phyloP scores from a whole-genome alignment of 2,888 invertebrate species.

The Brassicogethes aeneus region DNA sequence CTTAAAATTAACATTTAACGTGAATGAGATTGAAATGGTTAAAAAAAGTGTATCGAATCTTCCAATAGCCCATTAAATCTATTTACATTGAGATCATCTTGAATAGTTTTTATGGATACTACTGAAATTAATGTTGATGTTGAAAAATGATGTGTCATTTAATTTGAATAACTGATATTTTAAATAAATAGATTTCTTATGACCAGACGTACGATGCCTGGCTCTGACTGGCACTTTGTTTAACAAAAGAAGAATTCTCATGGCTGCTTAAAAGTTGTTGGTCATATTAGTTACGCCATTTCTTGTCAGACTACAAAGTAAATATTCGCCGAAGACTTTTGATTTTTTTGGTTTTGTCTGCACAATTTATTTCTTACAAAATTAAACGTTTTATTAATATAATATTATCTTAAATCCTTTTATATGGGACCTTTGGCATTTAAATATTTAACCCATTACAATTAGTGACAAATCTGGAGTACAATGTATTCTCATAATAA shows the following conservation, averaged over 20 bases:
- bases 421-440: too few species aligned
- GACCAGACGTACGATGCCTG: conserved; percentile 15
- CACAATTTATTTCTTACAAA: too few species aligned
- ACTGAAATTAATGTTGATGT: conserved; percentile 17
- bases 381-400: too few species aligned
- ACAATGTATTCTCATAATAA: neutral
- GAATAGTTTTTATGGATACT: conserved; percentile 16
- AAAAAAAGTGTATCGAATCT: neutral
- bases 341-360: neutral
- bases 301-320: conserved; percentile 27
- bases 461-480: too few species aligned
- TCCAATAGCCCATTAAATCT: neutral
- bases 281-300: conserved; percentile 32
- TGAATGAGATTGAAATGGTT: neutral
- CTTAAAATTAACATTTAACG: neutral
- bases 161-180: conserved; percentile 27
- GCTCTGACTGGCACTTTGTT: conserved; percentile 18
- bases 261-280: conserved; percentile 38
- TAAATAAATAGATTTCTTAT: conserved; percentile 24
- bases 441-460: too few species aligned
- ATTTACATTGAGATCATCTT: neutral
- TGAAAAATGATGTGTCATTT: conserved; percentile 26
- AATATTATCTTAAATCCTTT: too few species aligned
- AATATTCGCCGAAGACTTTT: conserved; percentile 15
- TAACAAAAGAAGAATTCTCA: conserved; percentile 34